Percentiles rank a stretch among this genome's conserved stretches.
These are phyloP conservation scores for Eumeta japonica DNA, from an alignment of 1,140 invertebrate genomes.

Conservation along the genomic window DNA sequence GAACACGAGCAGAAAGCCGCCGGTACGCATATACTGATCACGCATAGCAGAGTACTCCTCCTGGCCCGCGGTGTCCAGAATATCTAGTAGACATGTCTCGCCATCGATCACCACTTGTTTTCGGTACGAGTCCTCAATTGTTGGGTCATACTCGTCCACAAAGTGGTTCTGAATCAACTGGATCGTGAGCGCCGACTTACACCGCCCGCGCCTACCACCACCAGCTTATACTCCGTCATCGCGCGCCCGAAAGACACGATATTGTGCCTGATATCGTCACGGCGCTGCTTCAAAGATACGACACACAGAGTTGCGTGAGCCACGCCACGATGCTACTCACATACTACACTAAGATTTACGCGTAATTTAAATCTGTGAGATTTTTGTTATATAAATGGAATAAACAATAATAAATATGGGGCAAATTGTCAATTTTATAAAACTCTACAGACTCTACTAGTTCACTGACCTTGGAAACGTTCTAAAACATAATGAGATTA, in stretches of 20 bases:
- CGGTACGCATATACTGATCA: constrained; percentile 97
- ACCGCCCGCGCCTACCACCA: constrained; percentile 91
- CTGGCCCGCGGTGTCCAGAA: constrained; percentile 98
- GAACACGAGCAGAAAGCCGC: constrained; percentile 95
- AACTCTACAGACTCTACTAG: no score
- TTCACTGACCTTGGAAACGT: no score
- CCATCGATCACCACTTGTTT: constrained; percentile 98
- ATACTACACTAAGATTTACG: no score
- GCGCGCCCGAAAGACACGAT: constrained; percentile 43
- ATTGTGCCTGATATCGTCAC: no score
- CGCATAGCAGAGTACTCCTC: constrained; percentile 97
- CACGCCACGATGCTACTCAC: no score
- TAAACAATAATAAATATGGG: no score
- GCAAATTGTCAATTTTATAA: no score
- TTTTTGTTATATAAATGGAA: no score
- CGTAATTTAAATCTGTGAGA: no score
- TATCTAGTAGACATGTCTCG: constrained; percentile 97
- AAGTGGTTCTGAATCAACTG: constrained; percentile 99
- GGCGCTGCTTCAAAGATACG: no score
- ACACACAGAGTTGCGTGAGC: no score
- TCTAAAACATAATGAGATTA: no score
- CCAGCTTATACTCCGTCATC: constrained; percentile 85
- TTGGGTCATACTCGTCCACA: constrained; percentile 99
- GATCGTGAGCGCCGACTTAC: constrained; percentile 98
- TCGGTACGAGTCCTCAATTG: constrained; percentile 95